A percentile compares a stretch with the other conserved stretches of the same genome.
These are phyloP conservation scores for Chalcis sispes DNA, from an alignment of 2,888 invertebrate genomes.

Conservation along the genomic window DNA sequence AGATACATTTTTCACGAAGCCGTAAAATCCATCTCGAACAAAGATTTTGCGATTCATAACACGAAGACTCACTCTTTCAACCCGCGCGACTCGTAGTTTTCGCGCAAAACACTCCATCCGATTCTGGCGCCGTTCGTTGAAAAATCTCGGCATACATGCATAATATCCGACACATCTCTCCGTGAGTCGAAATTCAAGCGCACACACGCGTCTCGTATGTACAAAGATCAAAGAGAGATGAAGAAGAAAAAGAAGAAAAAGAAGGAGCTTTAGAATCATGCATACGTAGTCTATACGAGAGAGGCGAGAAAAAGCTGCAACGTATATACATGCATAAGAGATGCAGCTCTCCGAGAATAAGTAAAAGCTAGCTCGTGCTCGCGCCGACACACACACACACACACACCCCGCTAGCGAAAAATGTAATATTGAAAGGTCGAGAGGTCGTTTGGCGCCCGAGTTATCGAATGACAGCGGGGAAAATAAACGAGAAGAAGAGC, in stretches of 20 bases:
- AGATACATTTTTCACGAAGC: neutral
- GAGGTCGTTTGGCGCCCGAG: conserved; percentile 59
- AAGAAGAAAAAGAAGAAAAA: conserved; percentile 59
- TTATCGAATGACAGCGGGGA: conserved; percentile 56
- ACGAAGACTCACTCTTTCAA: conserved; percentile 13
- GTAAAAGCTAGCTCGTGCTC: conserved; percentile 44
- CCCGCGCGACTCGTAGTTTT: too few relatives aligned
- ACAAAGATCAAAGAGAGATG: conserved; percentile 59
- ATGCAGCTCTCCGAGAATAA: conserved; percentile 52
- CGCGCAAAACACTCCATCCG: conserved; percentile 35
- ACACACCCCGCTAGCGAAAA: too few relatives aligned
- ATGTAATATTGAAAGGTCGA: conserved; percentile 64
- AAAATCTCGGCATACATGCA: conserved; percentile 63
- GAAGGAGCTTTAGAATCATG: conserved; percentile 5
- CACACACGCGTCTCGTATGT: conserved; percentile 7
- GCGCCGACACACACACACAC: too few relatives aligned
- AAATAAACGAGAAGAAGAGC: conserved; percentile 20
- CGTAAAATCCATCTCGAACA: neutral
- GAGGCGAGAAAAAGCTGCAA: conserved; percentile 12
- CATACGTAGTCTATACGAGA: neutral
- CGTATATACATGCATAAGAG: conserved; percentile 42
- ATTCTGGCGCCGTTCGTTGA: neutral
- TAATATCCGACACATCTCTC: conserved; percentile 61
- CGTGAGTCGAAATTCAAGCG: conserved; percentile 59
- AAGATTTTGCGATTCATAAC: conserved; percentile 58